These are phyloP conservation scores for Didymodactylos carnosus DNA, from an alignment of 2,888 invertebrate species.

Conservation along the genomic window DNA sequence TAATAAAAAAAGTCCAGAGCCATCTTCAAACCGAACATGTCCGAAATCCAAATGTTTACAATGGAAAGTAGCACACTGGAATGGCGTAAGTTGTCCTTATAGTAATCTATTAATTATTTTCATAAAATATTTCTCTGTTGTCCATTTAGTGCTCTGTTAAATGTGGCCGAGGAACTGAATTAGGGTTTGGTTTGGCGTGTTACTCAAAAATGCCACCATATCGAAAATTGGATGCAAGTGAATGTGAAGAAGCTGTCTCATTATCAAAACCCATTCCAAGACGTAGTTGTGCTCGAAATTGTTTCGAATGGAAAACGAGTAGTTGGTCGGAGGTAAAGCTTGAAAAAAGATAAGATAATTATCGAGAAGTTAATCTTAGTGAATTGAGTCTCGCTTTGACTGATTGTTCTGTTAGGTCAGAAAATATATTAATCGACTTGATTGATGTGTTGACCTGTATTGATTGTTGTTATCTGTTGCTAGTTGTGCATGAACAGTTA, in stretches of 20 bases:
- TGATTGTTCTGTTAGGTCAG: too few species aligned
- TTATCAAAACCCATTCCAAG: not conserved
- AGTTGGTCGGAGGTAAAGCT: not conserved
- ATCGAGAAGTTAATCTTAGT: too few species aligned
- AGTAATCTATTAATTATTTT: not conserved
- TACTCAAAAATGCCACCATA: not conserved
- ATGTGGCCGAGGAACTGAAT: not conserved
- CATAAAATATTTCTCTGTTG: not conserved
- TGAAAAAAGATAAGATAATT: too few species aligned
- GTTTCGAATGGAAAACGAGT: not conserved
- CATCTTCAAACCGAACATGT: not conserved
- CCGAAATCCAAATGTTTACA: not conserved
- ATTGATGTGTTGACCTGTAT: too few species aligned
- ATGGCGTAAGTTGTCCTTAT: not conserved
- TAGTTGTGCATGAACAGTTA: too few species aligned
- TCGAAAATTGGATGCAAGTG: not conserved
- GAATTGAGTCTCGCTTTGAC: too few species aligned
- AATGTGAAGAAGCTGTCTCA: not conserved
- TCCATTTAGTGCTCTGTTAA: not conserved
- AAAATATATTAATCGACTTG: too few species aligned
- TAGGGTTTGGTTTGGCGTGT: not conserved
- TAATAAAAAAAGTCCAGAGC: not conserved
- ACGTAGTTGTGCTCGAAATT: not conserved
- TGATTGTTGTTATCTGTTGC: too few species aligned
- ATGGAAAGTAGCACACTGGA: not conserved